Evolutionary conservation across 2,113 vertebrate genomes (phyloP).

Genomic region (Leiothrix lutea): DNA sequence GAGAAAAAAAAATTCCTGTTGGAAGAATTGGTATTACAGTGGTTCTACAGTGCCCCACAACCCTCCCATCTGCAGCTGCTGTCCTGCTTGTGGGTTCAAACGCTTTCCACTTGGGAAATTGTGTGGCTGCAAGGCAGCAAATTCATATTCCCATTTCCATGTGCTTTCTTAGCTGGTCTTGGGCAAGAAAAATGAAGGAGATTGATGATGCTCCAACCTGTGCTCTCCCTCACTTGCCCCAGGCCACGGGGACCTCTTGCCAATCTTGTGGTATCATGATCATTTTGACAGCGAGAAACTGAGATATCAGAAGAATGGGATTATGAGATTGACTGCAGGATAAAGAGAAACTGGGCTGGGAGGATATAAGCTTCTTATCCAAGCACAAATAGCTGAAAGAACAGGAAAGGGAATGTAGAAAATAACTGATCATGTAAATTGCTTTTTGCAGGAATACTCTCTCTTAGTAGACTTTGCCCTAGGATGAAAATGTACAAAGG

Average conservation of each 20-base stretch:
- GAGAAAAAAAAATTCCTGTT: not conserved
- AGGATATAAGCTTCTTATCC: slow-evolving; percentile 57
- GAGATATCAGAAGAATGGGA: slow-evolving; percentile 18
- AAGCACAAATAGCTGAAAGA: slow-evolving; percentile 32
- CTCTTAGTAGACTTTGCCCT: slow-evolving; percentile 9
- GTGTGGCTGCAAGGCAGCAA: not conserved
- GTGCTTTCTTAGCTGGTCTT: not conserved
- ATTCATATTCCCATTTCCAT: not conserved
- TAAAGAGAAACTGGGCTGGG: slow-evolving; percentile 43
- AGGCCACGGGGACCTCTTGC: not conserved
- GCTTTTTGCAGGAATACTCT: slow-evolving; percentile 15
- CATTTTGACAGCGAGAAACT: not conserved
- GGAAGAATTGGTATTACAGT: not conserved
- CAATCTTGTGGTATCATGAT: not conserved
- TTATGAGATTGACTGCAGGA: slow-evolving; percentile 49
- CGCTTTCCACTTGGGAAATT: not conserved
- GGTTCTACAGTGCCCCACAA: not conserved
- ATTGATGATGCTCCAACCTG: not conserved
- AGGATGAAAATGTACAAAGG: not conserved
- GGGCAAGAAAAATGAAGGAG: not conserved
- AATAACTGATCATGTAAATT: slow-evolving; percentile 49
- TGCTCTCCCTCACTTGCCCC: not conserved
- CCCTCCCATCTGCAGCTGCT: not conserved
- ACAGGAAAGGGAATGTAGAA: slow-evolving; percentile 38
- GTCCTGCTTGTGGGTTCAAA: not conserved